These are phyloP conservation scores for Epizoanthus stellaris DNA, from an alignment of 92 coral and sea anemone genomes.

Conservation along the genomic window DNA sequence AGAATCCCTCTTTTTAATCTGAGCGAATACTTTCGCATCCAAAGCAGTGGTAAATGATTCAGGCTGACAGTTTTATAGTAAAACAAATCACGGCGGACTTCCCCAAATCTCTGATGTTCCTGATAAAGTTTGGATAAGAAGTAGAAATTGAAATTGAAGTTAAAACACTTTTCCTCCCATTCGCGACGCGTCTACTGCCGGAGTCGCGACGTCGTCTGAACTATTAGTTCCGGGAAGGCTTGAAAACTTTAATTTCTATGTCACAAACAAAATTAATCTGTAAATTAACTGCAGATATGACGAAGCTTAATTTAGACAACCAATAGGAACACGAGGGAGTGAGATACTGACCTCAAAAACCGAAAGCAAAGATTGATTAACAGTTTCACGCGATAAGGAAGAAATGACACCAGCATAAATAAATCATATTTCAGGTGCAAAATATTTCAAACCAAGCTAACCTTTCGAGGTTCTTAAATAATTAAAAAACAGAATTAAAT, in stretches of 20 bases:
- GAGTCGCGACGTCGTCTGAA: not conserved
- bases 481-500: too few species aligned
- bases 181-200: not conserved
- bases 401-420: not conserved
- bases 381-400: not conserved
- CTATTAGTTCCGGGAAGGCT: not conserved
- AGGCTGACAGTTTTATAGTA: too few species aligned
- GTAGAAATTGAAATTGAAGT: too few species aligned
- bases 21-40: too few species aligned
- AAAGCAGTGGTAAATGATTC: too few species aligned
- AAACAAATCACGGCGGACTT: too few species aligned
- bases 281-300: not conserved
- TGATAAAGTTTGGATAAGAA: too few species aligned
- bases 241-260: conserved; percentile 7
- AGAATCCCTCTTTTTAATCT: not conserved
- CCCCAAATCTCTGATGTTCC: too few species aligned
- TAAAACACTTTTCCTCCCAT: not conserved
- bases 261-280: not conserved
- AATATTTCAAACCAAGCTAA: not conserved
- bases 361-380: not conserved
- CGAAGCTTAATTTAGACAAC: not conserved
- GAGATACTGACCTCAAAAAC: not conserved
- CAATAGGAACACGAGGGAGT: not conserved
- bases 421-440: not conserved
- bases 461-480: not conserved